Percentiles rank a stretch among this genome's conserved stretches.
Conservation (phyloP, 1,140 invertebrate species). For the Sarcophaga peregrina region DNA sequence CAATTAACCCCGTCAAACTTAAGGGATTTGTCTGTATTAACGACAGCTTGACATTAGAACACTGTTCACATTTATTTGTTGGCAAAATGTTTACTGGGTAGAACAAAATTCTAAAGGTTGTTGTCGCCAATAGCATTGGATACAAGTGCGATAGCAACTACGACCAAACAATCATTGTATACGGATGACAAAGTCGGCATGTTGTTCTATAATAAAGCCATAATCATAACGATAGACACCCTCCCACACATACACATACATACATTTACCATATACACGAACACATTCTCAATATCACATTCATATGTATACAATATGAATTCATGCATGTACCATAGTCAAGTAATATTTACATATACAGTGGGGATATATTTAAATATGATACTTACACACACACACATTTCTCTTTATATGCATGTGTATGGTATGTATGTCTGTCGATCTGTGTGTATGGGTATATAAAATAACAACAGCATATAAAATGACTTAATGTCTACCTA, state of each 20-base stretch:
- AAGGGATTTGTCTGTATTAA: too few species aligned
- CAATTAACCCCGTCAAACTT: too few species aligned
- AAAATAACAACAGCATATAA: conserved; percentile 17
- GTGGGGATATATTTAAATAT: neutral
- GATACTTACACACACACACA: neutral
- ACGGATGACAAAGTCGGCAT: conserved; percentile 22
- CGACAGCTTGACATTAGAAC: too few species aligned
- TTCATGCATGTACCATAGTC: neutral
- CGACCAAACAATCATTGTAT: neutral
- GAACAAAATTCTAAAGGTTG: neutral
- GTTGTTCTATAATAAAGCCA: conserved; percentile 40
- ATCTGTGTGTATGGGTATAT: too few species aligned
- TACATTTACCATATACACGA: neutral
- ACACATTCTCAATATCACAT: too few species aligned
- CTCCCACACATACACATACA: neutral
- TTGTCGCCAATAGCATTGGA: conserved; percentile 13
- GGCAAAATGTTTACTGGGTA: neutral
- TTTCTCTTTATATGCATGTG: neutral
- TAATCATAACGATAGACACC: conserved; percentile 25
- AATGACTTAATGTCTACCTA: conserved; percentile 28
- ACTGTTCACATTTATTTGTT: too few species aligned
- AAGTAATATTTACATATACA: neutral
- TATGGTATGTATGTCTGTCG: too few species aligned
- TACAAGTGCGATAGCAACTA: neutral
- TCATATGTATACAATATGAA: neutral